phyloP scores from a whole-genome alignment of 2,113 vertebrate genomes.

The Calidris pugnax region DNA sequence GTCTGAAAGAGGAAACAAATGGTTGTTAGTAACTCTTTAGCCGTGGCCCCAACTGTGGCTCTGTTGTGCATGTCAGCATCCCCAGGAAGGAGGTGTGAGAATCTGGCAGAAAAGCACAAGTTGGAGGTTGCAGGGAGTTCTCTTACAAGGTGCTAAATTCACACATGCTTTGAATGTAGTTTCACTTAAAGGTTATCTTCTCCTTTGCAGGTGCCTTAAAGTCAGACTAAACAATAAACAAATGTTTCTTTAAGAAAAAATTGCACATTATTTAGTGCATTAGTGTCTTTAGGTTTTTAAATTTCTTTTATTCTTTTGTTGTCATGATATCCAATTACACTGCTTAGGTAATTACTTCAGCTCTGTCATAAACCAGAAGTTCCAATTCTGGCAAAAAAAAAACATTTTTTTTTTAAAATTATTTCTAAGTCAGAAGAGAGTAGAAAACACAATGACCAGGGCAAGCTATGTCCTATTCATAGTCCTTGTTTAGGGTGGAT shows the following conservation, averaged over 20 bases:
- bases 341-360: not conserved
- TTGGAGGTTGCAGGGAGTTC: not conserved
- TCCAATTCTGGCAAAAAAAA: not conserved
- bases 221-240: not conserved
- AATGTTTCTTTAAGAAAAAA: not conserved
- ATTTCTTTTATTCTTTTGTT: not conserved
- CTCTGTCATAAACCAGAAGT: not conserved
- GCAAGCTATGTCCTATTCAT: not conserved
- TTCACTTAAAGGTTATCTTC: not conserved
- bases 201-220: not conserved
- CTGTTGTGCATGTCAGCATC: not conserved
- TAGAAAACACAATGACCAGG: not conserved
- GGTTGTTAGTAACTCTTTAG: not conserved
- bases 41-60: not conserved
- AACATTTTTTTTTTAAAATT: not conserved
- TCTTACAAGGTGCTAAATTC: not conserved
- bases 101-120: not conserved
- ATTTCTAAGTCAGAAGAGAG: not conserved
- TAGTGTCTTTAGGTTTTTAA: not conserved
- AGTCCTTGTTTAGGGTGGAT: not conserved
- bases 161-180: not conserved
- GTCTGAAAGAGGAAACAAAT: not conserved
- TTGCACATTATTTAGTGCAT: not conserved
- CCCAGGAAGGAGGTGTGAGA: too few relatives aligned
- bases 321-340: fast-evolving